Evolutionary conservation across 2,113 vertebrate genomes (phyloP).

Genomic region (Cebidichthys violaceus): DNA sequence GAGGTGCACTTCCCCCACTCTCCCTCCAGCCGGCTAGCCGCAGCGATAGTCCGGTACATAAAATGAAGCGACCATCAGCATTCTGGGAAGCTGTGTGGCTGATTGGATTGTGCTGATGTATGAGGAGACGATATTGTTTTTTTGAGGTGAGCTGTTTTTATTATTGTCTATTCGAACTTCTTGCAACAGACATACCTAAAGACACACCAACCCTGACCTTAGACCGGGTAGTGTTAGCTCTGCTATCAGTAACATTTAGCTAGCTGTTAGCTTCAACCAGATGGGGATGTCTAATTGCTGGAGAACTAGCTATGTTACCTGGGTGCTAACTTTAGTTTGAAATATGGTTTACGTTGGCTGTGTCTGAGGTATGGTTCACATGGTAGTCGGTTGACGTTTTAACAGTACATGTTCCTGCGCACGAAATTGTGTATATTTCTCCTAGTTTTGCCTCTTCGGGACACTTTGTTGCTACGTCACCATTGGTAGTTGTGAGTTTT

Average conservation of each 20-base stretch:
- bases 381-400: neutral
- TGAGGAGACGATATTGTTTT: constrained; percentile 75
- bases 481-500: constrained; percentile 58
- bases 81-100: constrained; percentile 76
- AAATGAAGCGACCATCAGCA: constrained; percentile 82
- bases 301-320: constrained; percentile 63
- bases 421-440: constrained; percentile 6
- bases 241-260: constrained; percentile 66
- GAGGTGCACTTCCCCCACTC: constrained; percentile 84
- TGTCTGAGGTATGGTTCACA: neutral
- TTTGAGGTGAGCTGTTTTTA: constrained; percentile 80
- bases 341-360: constrained; percentile 14
- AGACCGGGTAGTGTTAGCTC: constrained; percentile 77
- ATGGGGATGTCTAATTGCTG: constrained; percentile 73
- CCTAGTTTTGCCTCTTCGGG: constrained; percentile 41
- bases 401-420: neutral
- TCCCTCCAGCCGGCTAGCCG: constrained; percentile 79
- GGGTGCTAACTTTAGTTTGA: constrained; percentile 58
- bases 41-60: constrained; percentile 81
- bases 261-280: constrained; percentile 55
- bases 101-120: constrained; percentile 83
- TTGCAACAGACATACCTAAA: constrained; percentile 49
- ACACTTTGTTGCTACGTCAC: constrained; percentile 76
- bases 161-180: constrained; percentile 46
- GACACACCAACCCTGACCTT: constrained; percentile 78